These are phyloP conservation scores for Eptatretus burgeri DNA, from an alignment of 2,113 vertebrate species.

Conservation along the genomic window DNA sequence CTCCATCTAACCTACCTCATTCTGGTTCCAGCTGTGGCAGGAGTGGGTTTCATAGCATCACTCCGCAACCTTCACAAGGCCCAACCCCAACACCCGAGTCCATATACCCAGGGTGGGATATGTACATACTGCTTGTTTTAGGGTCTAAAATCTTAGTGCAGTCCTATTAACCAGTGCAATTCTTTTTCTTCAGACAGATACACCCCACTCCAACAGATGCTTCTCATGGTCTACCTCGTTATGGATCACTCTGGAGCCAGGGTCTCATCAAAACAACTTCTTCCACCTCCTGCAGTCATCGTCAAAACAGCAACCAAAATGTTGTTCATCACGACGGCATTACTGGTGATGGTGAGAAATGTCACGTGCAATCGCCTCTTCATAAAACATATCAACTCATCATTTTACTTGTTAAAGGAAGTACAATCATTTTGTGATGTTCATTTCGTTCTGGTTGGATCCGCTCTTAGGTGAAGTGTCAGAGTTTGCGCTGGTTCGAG, in stretches of 20 bases:
- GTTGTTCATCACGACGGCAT: no score
- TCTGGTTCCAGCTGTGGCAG: conserved; percentile 30
- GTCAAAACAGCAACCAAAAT: no score
- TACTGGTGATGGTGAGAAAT: no score
- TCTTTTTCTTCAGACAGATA: no score
- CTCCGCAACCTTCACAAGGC: conserved; percentile 40
- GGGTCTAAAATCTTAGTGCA: no score
- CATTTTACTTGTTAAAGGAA: background rate
- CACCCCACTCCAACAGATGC: no score
- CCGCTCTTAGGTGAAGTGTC: conserved; percentile 34
- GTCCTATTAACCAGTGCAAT: no score
- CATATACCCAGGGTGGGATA: conserved; percentile 36
- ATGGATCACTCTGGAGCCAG: no score
- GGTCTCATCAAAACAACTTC: no score
- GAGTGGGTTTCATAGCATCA: conserved; percentile 62
- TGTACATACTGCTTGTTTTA: background rate
- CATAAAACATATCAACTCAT: background rate
- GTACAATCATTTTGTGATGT: background rate
- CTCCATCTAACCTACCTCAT: conserved; percentile 34
- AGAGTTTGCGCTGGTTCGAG: conserved; percentile 52
- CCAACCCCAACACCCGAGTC: conserved; percentile 39
- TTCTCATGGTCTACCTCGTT: no score
- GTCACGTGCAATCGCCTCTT: no score
- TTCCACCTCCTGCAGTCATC: no score
- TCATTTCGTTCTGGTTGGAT: conserved; percentile 5